These are phyloP conservation scores for Drosophila nr. fundita DNA, from an alignment of 2,888 invertebrate genomes.

Conservation along the genomic window DNA sequence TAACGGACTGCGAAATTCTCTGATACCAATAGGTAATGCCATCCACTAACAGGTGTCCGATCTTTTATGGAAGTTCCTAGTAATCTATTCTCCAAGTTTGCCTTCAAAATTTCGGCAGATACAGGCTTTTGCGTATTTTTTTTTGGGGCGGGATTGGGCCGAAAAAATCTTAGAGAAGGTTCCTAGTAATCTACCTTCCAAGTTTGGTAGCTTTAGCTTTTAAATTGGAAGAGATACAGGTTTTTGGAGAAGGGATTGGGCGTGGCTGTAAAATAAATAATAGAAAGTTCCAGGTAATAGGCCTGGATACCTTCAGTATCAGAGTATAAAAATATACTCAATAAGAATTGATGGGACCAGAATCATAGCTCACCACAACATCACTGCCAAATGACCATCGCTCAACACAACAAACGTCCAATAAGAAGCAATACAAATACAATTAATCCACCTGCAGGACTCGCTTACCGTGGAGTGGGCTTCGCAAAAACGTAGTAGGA, in stretches of 20 bases:
- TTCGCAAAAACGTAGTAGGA: background rate
- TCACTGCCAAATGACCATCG: constrained; percentile 12
- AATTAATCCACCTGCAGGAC: constrained; percentile 60
- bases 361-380: constrained; percentile 52
- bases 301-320: background rate
- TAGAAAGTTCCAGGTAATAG: background rate
- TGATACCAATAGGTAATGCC: too few species aligned
- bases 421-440: constrained; percentile 60
- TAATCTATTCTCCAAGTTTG: too few species aligned
- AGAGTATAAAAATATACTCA: background rate
- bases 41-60: too few species aligned
- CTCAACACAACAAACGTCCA: constrained; percentile 21
- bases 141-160: too few species aligned
- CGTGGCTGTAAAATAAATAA: background rate
- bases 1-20: too few species aligned
- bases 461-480: background rate
- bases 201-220: background rate
- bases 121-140: too few species aligned
- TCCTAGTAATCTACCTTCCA: background rate
- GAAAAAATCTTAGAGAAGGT: too few species aligned
- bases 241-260: background rate
- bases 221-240: background rate
- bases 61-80: too few species aligned
- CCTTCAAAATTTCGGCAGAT: too few species aligned
- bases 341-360: constrained; percentile 32